Evolutionary conservation across 2,797 vertebrate genomes (phyloP), one percentile per base, ranked within the genome.

Genomic region (Oreochromis mossambicus): DNA sequence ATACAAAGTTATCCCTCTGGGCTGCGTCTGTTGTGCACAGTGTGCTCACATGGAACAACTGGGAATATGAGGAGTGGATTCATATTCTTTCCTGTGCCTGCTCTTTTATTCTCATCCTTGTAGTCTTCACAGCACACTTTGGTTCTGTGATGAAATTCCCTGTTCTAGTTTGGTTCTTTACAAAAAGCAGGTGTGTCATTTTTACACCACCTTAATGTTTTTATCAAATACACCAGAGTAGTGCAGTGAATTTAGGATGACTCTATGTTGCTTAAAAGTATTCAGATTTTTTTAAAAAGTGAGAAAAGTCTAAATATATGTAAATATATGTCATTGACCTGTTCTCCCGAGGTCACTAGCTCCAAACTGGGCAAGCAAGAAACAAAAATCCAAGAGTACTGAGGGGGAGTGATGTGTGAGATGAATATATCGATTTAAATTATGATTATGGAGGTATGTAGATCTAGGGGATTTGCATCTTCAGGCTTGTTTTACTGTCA

Each of bases 21-120:
- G 84, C 77, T 80, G 54, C 56, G 54, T 48, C 58, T 87, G 80
- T 86, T 87, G 84, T 89, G 77, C 83, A 68, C 86, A 75, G 70
- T 84, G 81, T 34, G 36, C 50, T 83, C 82, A 90, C 61, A 70
- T 82, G 50, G 79, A 86, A 50, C 43, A 75, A n/a, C 43, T 19
- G 43, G 43, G 70, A 78, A 52, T 77, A 79, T 70, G n/a, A 84
- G 68, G 50, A 76, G 56, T 76, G 81, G 13, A 84, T 63, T 26
- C 82, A 36, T 73, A 68, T 80, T 85, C 79, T 46, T 50, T 89
- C 82, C 50, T 81, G 78, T 89, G 77, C 79, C 82, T 66, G 17
- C 10, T 78, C 38, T 43, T 68, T 48, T 73, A 32, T 48, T 73
- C 13, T 61, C 50, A 43, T 41, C 46, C 34, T 21, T 24, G 36